Conservation (phyloP, 2,797 vertebrate species). For the Trematomus bernacchii region DNA sequence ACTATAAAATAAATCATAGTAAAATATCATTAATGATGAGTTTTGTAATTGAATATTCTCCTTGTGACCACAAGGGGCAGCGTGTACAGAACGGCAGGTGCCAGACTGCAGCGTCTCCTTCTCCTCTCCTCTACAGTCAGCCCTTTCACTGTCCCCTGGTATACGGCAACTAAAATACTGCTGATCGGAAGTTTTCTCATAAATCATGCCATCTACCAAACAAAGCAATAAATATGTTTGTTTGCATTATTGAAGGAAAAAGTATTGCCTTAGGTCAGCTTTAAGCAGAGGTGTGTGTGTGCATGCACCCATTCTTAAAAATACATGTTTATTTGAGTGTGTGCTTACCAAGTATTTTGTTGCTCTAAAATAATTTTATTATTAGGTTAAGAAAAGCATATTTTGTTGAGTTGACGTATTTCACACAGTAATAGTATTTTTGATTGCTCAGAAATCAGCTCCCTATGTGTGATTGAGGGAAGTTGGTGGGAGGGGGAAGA, state of each 20-base stretch:
- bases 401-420: slow-evolving; percentile 59
- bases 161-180: slow-evolving; percentile 87
- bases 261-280: slow-evolving; percentile 84
- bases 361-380: slow-evolving; percentile 37
- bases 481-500: slow-evolving; percentile 3
- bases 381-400: slow-evolving; percentile 62
- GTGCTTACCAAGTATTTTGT: slow-evolving; percentile 53
- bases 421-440: slow-evolving; percentile 54
- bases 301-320: slow-evolving; percentile 58
- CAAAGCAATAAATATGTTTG: slow-evolving; percentile 88
- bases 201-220: slow-evolving; percentile 91
- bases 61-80: slow-evolving; percentile 72
- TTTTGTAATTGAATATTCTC: slow-evolving; percentile 32
- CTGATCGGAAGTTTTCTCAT: slow-evolving; percentile 90
- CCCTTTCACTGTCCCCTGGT: slow-evolving; percentile 77
- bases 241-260: slow-evolving; percentile 85
- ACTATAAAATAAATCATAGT: slow-evolving; percentile 33
- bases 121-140: slow-evolving; percentile 68
- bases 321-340: slow-evolving; percentile 55
- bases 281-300: slow-evolving; percentile 71
- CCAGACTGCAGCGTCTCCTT: slow-evolving; percentile 51
- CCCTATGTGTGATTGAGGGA: slow-evolving; percentile 26
- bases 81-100: slow-evolving; percentile 38
- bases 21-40: slow-evolving; percentile 34
- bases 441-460: slow-evolving; percentile 64